Conservation (phyloP, 2,113 vertebrate species). For the Philantomba maxwellii region DNA sequence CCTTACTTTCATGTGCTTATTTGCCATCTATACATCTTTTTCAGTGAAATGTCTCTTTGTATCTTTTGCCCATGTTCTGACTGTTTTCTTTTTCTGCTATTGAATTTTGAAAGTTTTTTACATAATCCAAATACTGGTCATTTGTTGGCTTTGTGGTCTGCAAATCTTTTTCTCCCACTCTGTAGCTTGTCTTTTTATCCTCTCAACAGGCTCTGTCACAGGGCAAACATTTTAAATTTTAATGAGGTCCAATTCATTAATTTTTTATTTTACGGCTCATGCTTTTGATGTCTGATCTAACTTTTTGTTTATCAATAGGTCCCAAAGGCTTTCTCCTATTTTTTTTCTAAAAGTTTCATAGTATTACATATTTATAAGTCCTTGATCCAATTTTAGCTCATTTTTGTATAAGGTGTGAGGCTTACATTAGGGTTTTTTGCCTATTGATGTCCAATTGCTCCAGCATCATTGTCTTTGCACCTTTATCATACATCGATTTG, state of each 20-base stretch:
- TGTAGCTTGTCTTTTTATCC: not conserved
- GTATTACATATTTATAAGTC: not conserved
- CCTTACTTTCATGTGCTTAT: not conserved
- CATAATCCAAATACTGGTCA: not conserved
- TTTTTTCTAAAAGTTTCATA: not conserved
- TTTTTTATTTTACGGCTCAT: not conserved
- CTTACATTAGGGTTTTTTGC: not conserved
- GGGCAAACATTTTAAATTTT: not conserved
- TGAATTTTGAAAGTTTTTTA: not conserved
- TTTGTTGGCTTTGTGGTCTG: not conserved
- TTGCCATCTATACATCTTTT: not conserved
- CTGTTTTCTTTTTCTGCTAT: not conserved
- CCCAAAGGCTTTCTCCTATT: not conserved
- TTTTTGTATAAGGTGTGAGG: not conserved
- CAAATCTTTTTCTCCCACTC: not conserved
- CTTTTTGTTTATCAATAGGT: not conserved
- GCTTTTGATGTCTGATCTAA: not conserved
- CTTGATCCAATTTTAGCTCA: not conserved
- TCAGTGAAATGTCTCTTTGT: not conserved
- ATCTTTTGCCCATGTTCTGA: not conserved
- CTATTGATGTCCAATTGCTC: not conserved
- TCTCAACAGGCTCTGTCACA: not conserved
- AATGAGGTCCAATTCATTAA: not conserved
- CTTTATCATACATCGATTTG: not conserved
- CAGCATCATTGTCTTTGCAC: not conserved